phyloP scores from a whole-genome alignment of 1,140 invertebrate species.

The Branchinecta lindahli region DNA sequence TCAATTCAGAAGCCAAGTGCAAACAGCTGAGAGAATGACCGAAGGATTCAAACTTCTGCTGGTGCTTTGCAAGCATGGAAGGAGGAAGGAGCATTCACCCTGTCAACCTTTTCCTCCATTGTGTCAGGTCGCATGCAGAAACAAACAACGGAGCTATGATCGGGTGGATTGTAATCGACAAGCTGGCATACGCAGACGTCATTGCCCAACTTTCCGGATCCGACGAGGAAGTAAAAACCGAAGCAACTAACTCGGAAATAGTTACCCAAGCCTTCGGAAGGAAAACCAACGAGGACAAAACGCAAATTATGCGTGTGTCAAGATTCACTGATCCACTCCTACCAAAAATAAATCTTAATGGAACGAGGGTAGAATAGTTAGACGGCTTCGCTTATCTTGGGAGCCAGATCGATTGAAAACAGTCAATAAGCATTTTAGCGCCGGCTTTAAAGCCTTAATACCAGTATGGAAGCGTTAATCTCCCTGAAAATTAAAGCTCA shows the following conservation, averaged over 20 bases:
- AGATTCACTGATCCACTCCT: neutral
- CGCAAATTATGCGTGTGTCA: constrained; percentile 3
- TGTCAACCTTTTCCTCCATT: constrained; percentile 1
- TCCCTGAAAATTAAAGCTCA: neutral
- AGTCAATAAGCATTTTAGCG: neutral
- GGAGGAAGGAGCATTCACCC: neutral
- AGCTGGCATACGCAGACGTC: neutral
- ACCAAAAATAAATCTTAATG: constrained; percentile 3
- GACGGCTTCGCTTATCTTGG: constrained; percentile 4
- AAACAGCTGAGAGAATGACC: constrained; percentile 8
- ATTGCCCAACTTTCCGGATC: neutral
- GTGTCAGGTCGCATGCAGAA: neutral
- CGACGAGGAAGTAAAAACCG: neutral
- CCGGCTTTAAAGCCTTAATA: constrained; percentile 8
- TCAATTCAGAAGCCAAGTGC: constrained; percentile 4
- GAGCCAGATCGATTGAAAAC: neutral
- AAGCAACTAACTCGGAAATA: constrained; percentile 1
- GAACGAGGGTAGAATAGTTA: neutral
- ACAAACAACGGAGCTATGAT: neutral
- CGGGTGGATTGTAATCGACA: neutral
- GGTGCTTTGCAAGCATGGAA: neutral
- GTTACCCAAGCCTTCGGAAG: neutral
- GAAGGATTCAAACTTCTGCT: constrained; percentile 6
- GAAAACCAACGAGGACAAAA: constrained; percentile 5
- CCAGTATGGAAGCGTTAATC: neutral